Evolutionary conservation across 2,797 vertebrate species (phyloP).

Genomic region (Dermochelys coriacea): DNA sequence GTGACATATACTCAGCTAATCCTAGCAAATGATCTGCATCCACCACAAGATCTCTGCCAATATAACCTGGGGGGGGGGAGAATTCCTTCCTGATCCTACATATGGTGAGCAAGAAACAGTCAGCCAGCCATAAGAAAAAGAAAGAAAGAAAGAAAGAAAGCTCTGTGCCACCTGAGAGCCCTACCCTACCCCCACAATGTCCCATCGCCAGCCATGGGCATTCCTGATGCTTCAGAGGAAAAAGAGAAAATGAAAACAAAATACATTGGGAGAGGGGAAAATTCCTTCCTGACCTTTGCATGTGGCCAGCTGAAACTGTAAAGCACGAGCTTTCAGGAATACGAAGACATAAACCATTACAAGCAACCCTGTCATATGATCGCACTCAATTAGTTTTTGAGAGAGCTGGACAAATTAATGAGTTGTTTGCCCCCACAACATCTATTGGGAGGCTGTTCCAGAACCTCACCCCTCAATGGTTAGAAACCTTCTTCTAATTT

Average conservation of each 20-base stretch:
- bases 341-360: neutral
- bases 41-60: neutral
- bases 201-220: neutral
- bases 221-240: neutral
- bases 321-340: neutral
- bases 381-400: neutral
- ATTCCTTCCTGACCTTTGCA: neutral
- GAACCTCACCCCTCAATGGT: neutral
- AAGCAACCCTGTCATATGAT: neutral
- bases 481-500: neutral
- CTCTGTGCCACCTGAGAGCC: neutral
- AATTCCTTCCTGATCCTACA: neutral
- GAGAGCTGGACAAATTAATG: neutral
- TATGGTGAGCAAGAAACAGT: neutral
- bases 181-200: neutral
- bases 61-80: neutral
- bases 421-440: neutral
- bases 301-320: neutral
- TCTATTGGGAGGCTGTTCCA: neutral
- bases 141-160: too few relatives aligned
- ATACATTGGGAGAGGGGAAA: neutral
- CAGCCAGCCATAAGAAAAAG: neutral
- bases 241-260: neutral
- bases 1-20: neutral
- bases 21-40: neutral